Evolutionary conservation across 2,113 vertebrate species (phyloP).

Genomic region (Murina feae): DNA sequence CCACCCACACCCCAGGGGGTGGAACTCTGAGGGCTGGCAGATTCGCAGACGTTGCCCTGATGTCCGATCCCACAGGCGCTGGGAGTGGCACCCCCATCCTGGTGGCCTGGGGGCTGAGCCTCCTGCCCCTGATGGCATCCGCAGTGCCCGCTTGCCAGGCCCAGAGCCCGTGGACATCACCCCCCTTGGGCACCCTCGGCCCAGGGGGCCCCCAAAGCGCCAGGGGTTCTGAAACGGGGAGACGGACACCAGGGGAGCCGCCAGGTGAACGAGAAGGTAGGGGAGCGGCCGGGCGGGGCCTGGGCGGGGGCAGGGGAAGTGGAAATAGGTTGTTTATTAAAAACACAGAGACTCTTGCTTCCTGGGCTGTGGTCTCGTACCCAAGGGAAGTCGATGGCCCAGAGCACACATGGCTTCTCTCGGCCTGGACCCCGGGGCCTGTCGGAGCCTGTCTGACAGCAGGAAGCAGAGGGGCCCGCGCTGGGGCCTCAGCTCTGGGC

Average conservation of each 20-base stretch:
- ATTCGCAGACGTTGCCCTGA: neutral
- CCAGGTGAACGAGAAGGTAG: neutral
- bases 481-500: neutral
- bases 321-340: slow-evolving; percentile 40
- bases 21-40: no score
- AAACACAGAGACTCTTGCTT: neutral
- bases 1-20: neutral
- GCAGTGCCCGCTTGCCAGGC: neutral
- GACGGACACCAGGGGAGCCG: neutral
- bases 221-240: slow-evolving; percentile 5
- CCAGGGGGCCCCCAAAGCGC: neutral
- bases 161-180: neutral
- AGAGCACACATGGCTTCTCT: neutral
- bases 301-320: neutral
- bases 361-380: neutral
- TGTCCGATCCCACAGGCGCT: neutral
- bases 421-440: neutral
- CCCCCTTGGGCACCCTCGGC: fast-evolving
- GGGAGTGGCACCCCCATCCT: neutral
- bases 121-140: neutral
- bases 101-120: neutral
- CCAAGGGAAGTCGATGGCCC: neutral
- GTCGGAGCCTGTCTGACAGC: neutral
- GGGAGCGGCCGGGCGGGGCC: neutral
- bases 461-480: neutral